Percentiles rank a stretch among this genome's conserved stretches.
Evolutionary conservation across 2,797 vertebrate species (phyloP).

Genomic region (Synanceia verrucosa): DNA sequence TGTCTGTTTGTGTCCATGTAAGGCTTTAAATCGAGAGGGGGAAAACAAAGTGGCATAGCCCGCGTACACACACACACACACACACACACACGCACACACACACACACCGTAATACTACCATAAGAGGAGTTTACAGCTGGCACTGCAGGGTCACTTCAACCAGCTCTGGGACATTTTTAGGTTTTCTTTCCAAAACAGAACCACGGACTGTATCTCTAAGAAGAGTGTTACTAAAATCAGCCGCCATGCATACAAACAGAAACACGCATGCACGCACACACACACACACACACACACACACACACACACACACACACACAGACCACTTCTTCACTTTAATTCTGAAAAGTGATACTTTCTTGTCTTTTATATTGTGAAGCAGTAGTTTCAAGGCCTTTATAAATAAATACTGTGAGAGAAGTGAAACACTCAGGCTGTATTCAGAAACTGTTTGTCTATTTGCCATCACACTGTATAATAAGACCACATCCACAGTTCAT

Average conservation of each 20-base stretch:
- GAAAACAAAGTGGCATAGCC: constrained; percentile 79
- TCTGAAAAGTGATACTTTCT: no score
- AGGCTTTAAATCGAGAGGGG: constrained; percentile 76
- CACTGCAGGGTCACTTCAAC: constrained; percentile 68
- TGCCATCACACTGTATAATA: no score
- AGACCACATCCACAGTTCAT: no score
- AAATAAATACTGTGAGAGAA: no score
- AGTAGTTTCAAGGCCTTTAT: no score
- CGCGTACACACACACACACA: constrained; percentile 56
- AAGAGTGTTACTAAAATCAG: constrained; percentile 50
- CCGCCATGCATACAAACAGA: constrained; percentile 37
- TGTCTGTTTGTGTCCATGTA: constrained; percentile 82
- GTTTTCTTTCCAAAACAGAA: constrained; percentile 80
- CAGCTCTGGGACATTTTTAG: constrained; percentile 73
- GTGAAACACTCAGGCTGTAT: no score
- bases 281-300: no score
- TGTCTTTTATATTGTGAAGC: no score
- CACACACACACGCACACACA: constrained; percentile 59
- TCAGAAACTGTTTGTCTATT: no score
- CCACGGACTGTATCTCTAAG: constrained; percentile 50
- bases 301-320: no score
- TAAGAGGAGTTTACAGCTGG: constrained; percentile 82
- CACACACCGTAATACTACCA: constrained; percentile 76
- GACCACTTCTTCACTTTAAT: no score
- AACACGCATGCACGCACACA: no score